These are phyloP conservation scores for Camponotus pennsylvanicus DNA, from an alignment of 1,140 invertebrate species.

Conservation along the genomic window DNA sequence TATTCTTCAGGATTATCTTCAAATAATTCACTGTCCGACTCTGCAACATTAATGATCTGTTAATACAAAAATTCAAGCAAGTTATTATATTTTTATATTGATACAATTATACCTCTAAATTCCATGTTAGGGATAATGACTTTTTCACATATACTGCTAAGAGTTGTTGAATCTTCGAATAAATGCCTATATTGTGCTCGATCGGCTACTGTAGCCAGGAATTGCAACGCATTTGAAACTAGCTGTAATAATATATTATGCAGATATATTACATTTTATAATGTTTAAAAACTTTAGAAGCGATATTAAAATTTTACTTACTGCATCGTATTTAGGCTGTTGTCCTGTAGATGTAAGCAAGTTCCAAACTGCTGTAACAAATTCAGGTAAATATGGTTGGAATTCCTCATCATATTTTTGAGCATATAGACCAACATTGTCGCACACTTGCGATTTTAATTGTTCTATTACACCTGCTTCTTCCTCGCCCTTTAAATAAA, in stretches of 20 bases:
- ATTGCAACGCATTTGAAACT: conserved; percentile 98
- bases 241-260: conserved; percentile 88
- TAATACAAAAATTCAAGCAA: not conserved
- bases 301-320: conserved; percentile 77
- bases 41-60: conserved; percentile 84
- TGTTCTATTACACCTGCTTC: conserved; percentile 96
- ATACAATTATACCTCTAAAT: conserved; percentile 91
- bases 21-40: conserved; percentile 97
- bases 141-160: conserved; percentile 98
- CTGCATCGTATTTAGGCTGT: conserved; percentile 96
- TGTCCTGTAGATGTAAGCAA: conserved; percentile 94
- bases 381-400: conserved; percentile 93
- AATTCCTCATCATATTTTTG: conserved; percentile 99
- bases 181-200: conserved; percentile 94
- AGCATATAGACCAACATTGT: conserved; percentile 97
- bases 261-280: not conserved
- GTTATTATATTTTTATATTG: not conserved
- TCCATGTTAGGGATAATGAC: conserved; percentile 99
- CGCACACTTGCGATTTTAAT: conserved; percentile 97
- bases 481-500: conserved; percentile 91
- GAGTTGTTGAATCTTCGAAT: conserved; percentile 95
- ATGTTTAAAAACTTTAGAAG: not conserved
- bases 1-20: conserved; percentile 99
- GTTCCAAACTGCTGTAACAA: conserved; percentile 97
- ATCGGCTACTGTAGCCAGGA: conserved; percentile 97